Base-by-base conservation (phyloP, 2,797 vertebrate species). In the Spatula versicolor region DNA sequence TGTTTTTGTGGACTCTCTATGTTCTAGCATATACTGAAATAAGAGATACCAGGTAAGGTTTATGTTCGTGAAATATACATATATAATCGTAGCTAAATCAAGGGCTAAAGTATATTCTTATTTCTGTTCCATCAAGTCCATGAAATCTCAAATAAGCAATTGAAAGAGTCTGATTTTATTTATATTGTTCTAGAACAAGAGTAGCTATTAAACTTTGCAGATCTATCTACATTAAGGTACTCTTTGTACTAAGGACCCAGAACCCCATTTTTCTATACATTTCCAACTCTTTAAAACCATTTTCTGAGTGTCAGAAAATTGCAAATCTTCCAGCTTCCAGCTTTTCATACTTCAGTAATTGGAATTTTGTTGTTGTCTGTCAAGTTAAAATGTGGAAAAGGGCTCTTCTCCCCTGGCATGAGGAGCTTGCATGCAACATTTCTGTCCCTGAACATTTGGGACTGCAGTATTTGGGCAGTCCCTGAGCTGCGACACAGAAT, bases 331-430 rank as follows among this genome's bases (percentile, higher is more conserved):
- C 30, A 62, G 26, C 48, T 48, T 95, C 48, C 74, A 83, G 72
- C 3, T 11, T 45, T 75, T 80, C 22, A 13, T 59, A 56, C 13
- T 39, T 45, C 60, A 15, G 25, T 60, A 75, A 41, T 2, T 43
- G 41, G 45, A 75, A 16, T 35, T 89, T 33, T 72, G 30, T 69
- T 48, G 26, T n/a, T 79, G 10, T 18, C 60, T 45, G 28, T 59
- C 45, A 28, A 59, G 39, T 46, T 71, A 67, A 78, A 82, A 64
- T 1, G 7, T 46, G 31, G 74, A 76, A 54, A 95, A 63, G 7
- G 0, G 0, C 41, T 39, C 43, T 11, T 46, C 30, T 75, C 78
- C 69, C 8, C 0, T 0, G 2, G 22, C 48, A 6, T 13, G 31
- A 91, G 75, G 50, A 69, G 25, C 21, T 81, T 87, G 73, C 60